Base-by-base conservation (phyloP, 30 jellyfish, hydroid and myxozoan genomes). In the Aurelia aurita complex sp. Pacific region DNA sequence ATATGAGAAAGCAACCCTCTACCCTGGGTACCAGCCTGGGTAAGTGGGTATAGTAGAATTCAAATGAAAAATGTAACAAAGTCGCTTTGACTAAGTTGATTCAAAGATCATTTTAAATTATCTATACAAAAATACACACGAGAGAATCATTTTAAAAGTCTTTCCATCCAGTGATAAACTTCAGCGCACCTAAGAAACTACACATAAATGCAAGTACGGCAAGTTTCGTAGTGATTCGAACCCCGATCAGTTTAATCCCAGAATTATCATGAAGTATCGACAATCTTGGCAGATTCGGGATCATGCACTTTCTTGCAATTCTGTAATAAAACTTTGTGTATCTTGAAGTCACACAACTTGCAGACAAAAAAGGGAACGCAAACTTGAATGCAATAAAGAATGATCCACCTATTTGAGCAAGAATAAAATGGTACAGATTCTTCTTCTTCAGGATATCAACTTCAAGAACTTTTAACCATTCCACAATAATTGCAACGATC, bases 281-380 rank as follows among this genome's bases (percentile, higher is more conserved):
- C 7, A 66, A 23, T 66, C 43, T 66, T 23, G 76, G 76, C 76
- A 66, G n/a, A 23, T 66, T 13, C 4, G 57, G 76, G 12, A 66
- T 66, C 43, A 40, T 19, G 38, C 54, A 66, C n/a, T 57, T 7
- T 23, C 76, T 66, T 66, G 76, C 76, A 23, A 66, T 66, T 66
- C 54, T 46, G 43, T 23, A 66, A 23, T 66, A 66, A 23, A 66
- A 66, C 54, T 40, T 46, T 1, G 18, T 23, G 43, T 66, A 66
- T 23, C 76, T 66, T 23, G 76, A 40, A 23, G 76, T 66, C 4
- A 66, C 76, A 13, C 46, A 23, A 1, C 76, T 46, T 15, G 76
- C 76, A 23, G 76, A 66, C 8, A 66, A 23, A 23, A 66, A 66
- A 15, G 76, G 76, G 76, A 66, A 66, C 5, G 76, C 76, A 66